Evolutionary conservation across 2,113 vertebrate genomes (phyloP).

Genomic region (Pagrus major): DNA sequence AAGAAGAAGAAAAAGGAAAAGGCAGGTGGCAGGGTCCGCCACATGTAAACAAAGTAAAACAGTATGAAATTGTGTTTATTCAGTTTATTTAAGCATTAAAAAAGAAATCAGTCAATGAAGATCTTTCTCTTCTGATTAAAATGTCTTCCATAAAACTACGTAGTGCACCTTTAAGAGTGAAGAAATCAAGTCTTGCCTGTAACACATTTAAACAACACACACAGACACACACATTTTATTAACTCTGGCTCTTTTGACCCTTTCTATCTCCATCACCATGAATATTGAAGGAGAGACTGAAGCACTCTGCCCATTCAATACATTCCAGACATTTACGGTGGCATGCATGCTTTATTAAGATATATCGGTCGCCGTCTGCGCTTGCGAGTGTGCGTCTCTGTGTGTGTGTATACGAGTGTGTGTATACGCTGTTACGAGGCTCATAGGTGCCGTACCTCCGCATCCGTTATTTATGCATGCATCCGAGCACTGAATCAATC

Average conservation of each 20-base stretch:
- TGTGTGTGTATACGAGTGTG: not conserved
- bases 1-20: too few species aligned
- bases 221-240: constrained; percentile 21
- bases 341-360: constrained; percentile 67
- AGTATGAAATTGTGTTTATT: too few species aligned
- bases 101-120: too few species aligned
- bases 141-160: too few species aligned
- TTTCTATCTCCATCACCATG: constrained; percentile 50
- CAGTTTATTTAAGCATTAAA: too few species aligned
- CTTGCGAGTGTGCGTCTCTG: constrained; percentile 2
- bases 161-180: too few species aligned
- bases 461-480: constrained; percentile 65
- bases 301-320: constrained; percentile 60
- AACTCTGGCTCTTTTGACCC: constrained; percentile 13
- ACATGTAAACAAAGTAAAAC: too few species aligned
- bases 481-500: constrained; percentile 59
- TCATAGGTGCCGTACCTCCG: constrained; percentile 37
- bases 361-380: constrained; percentile 40
- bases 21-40: too few species aligned
- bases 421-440: constrained; percentile 26
- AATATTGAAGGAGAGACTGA: constrained; percentile 56
- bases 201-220: constrained; percentile 14
- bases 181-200: not conserved
- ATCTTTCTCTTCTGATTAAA: too few species aligned
- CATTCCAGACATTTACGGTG: constrained; percentile 61